phyloP scores from a whole-genome alignment of 2,888 invertebrate species.

The Archips xylosteana region DNA sequence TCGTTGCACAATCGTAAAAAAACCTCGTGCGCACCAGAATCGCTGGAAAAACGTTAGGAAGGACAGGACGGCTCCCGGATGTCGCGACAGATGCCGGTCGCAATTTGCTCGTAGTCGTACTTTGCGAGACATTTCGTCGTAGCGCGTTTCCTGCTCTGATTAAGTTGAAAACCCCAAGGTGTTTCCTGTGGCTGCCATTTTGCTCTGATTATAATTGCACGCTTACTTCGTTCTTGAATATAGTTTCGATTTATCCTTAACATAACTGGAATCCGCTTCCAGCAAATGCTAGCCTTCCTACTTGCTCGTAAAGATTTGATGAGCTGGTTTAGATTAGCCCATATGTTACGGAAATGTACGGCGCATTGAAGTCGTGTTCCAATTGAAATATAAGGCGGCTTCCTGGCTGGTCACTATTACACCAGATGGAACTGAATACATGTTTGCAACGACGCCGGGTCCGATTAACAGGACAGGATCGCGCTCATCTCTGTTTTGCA shows the following conservation, averaged over 20 bases:
- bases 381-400: neutral
- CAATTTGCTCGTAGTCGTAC: constrained; percentile 47
- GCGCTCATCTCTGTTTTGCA: constrained; percentile 60
- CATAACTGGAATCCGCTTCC: neutral
- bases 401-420: neutral
- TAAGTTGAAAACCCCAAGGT: constrained; percentile 53
- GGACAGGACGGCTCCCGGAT: constrained; percentile 60
- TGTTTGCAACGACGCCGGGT: constrained; percentile 48
- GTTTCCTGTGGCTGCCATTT: constrained; percentile 43
- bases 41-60: constrained; percentile 52
- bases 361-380: neutral
- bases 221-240: constrained; percentile 1
- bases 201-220: constrained; percentile 26
- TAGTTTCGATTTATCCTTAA: constrained; percentile 19
- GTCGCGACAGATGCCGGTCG: constrained; percentile 51
- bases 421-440: constrained; percentile 4
- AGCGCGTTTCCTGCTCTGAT: constrained; percentile 59
- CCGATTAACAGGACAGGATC: constrained; percentile 53
- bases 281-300: neutral
- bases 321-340: neutral
- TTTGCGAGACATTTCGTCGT: constrained; percentile 43
- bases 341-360: neutral
- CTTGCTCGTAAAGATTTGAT: neutral
- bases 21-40: constrained; percentile 56
- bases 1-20: constrained; percentile 56